These are phyloP conservation scores for Zaprionus ornatus DNA, from an alignment of 1,140 invertebrate species.

Conservation along the genomic window DNA sequence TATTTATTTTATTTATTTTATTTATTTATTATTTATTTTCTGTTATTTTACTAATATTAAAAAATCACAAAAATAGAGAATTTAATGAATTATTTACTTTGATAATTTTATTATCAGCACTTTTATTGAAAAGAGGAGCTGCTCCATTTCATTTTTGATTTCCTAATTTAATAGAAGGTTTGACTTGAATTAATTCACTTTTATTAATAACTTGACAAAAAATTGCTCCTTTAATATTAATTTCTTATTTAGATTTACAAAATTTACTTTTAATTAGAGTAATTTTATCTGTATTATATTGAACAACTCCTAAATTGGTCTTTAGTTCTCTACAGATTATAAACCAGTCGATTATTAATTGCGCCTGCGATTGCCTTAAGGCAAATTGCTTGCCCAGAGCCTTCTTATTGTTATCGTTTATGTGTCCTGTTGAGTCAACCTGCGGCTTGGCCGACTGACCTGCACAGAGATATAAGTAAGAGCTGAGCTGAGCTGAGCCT, in stretches of 20 bases:
- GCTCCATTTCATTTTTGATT: slow-evolving; percentile 85
- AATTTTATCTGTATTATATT: slow-evolving; percentile 26
- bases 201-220: slow-evolving; percentile 85
- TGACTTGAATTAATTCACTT: slow-evolving; percentile 83
- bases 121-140: no score
- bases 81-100: no score
- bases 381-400: background rate
- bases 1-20: no score
- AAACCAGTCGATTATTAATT: background rate
- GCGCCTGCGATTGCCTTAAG: background rate
- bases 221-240: slow-evolving; percentile 84
- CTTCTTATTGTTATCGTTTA: background rate
- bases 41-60: no score
- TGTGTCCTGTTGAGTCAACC: background rate
- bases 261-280: slow-evolving; percentile 72
- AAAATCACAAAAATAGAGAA: no score
- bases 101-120: no score
- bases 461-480: background rate
- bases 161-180: slow-evolving; percentile 84
- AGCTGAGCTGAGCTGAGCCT: background rate
- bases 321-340: background rate
- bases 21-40: no score
- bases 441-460: slow-evolving; percentile 19
- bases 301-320: background rate
- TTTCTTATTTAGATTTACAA: slow-evolving; percentile 78